These are phyloP conservation scores for Aphaenogaster floridana DNA, from an alignment of 1,140 invertebrate genomes.

Conservation along the genomic window DNA sequence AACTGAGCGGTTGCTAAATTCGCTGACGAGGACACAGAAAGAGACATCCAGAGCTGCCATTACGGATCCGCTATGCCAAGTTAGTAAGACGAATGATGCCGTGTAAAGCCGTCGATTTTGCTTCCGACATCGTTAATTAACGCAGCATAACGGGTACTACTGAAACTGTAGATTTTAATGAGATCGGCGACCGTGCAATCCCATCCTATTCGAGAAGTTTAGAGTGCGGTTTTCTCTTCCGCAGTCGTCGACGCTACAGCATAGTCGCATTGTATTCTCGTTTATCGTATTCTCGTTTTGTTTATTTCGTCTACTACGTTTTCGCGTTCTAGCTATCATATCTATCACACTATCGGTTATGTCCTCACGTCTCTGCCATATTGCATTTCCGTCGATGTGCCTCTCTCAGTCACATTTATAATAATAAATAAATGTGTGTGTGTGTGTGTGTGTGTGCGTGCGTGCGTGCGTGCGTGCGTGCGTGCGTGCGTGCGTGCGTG, in stretches of 20 bases:
- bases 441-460: too few species aligned
- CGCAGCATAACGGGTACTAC: not conserved
- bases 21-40: not conserved
- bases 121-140: slow-evolving; percentile 9
- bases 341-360: not conserved
- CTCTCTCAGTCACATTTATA: not conserved
- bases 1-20: not conserved
- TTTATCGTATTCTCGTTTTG: not conserved
- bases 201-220: slow-evolving; percentile 10
- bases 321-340: not conserved
- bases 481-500: too few species aligned
- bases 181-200: not conserved
- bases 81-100: not conserved
- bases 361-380: not conserved
- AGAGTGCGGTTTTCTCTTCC: slow-evolving; percentile 1
- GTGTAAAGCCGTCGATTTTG: not conserved
- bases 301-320: not conserved
- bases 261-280: slow-evolving; percentile 1
- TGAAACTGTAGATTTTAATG: slow-evolving; percentile 8
- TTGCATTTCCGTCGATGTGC: slow-evolving; percentile 5
- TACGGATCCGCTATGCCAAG: not conserved
- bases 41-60: not conserved
- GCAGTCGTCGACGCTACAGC: not conserved
- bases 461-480: too few species aligned
- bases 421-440: too few species aligned